These are phyloP conservation scores for Saccostrea echinata DNA, from an alignment of 1,140 invertebrate species.

Conservation along the genomic window DNA sequence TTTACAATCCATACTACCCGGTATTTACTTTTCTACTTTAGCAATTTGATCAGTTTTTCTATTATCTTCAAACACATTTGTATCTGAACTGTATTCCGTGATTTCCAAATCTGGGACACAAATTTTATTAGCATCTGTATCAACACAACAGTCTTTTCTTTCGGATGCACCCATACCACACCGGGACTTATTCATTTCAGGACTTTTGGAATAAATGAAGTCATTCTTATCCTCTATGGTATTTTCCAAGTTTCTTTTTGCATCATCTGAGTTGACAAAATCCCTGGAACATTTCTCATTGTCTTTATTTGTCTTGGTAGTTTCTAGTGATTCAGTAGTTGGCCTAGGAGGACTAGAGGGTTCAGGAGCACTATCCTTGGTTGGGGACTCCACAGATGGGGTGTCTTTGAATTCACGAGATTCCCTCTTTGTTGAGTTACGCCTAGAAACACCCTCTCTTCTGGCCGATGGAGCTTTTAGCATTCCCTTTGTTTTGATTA, in stretches of 20 bases:
- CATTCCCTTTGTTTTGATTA: slow-evolving; percentile 76
- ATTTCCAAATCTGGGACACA: not conserved
- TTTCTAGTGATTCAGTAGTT: not conserved
- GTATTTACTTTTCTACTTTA: not conserved
- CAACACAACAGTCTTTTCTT: not conserved
- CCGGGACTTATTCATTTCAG: not conserved
- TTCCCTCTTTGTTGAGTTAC: slow-evolving; percentile 55
- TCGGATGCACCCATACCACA: not conserved
- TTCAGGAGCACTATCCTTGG: not conserved
- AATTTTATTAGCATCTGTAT: slow-evolving; percentile 6
- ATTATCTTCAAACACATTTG: not conserved
- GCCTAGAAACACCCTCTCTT: slow-evolving; percentile 51
- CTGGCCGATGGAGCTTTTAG: slow-evolving; percentile 69
- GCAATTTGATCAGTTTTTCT: not conserved
- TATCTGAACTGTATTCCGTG: not conserved
- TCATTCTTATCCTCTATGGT: not conserved
- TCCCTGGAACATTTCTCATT: not conserved
- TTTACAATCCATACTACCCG: not conserved
- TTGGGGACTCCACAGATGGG: not conserved
- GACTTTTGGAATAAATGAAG: not conserved
- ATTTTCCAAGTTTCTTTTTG: slow-evolving; percentile 9
- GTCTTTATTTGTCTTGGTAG: not conserved
- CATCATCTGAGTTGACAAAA: not conserved
- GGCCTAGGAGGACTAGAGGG: not conserved
- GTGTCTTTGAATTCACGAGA: slow-evolving; percentile 53